Conservation (phyloP, 2,113 vertebrate species). For the Trochalopteron elliotii region DNA sequence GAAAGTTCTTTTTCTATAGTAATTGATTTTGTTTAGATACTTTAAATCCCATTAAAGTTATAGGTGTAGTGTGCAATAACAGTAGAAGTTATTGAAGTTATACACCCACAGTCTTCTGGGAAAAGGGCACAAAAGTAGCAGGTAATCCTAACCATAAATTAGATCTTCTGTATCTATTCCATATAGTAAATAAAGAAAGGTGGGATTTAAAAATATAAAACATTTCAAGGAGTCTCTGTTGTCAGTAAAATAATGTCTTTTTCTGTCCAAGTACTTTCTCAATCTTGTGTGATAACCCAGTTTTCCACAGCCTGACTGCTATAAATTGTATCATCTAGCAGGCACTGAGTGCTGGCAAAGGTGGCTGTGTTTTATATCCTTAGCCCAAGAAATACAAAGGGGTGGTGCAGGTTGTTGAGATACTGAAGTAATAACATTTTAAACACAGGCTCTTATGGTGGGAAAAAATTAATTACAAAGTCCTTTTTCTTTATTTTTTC, state of each 20-base stretch:
- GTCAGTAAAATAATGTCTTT: not conserved
- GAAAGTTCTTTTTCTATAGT: not conserved
- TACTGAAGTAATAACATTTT: not conserved
- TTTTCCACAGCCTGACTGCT: not conserved
- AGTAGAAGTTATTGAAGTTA: not conserved
- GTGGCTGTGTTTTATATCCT: not conserved
- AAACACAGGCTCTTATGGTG: not conserved
- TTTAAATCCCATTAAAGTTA: not conserved
- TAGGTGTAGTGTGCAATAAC: not conserved
- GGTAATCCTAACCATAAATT: not conserved
- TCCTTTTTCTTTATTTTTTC: not conserved
- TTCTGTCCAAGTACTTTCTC: not conserved
- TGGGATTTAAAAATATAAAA: not conserved
- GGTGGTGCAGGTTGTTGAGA: not conserved
- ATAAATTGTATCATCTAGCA: not conserved
- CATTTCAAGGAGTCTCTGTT: not conserved
- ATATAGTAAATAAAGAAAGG: not conserved
- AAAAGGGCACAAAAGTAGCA: not conserved
- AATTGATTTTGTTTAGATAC: not conserved
- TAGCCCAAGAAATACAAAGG: not conserved
- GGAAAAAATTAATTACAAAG: not conserved
- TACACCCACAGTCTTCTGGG: not conserved
- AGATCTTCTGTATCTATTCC: not conserved
- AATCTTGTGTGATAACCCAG: not conserved
- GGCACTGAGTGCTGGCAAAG: not conserved